Percentiles rank a stretch among this genome's conserved stretches.
Conservation (phyloP, 2,888 invertebrate species). For the Lottia scabra region DNA sequence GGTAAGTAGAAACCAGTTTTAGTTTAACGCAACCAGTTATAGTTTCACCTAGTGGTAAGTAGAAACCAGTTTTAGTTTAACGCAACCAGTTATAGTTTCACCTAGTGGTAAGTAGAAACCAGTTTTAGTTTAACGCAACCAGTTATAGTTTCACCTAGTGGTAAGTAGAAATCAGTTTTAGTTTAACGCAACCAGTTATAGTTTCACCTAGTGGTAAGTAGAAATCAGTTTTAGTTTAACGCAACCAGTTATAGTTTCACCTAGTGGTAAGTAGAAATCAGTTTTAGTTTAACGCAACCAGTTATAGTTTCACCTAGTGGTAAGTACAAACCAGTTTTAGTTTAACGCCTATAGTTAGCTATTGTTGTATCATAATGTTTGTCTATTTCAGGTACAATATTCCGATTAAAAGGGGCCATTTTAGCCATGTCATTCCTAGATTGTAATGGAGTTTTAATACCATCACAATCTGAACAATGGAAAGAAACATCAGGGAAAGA, state of each 20-base stretch:
- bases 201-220: no score
- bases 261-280: background rate
- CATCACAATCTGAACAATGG: conserved; percentile 92
- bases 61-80: background rate
- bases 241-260: background rate
- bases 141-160: conserved; percentile 86
- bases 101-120: background rate
- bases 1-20: conserved; percentile 74
- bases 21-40: conserved; percentile 72
- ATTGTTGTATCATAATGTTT: background rate
- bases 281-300: background rate
- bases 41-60: conserved; percentile 84
- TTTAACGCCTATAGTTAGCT: background rate
- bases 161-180: conserved; percentile 71
- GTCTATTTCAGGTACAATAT: conserved; percentile 83
- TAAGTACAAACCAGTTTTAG: background rate
- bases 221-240: conserved; percentile 61
- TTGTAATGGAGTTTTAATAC: conserved; percentile 91
- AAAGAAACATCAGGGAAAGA: conserved; percentile 74
- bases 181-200: conserved; percentile 72
- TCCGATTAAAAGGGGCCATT: conserved; percentile 95
- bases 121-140: conserved; percentile 56
- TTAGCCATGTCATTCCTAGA: conserved; percentile 96
- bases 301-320: background rate
- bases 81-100: background rate